Evolutionary conservation across 2,797 vertebrate species (phyloP).

Genomic region (Lindbergichthys nudifrons): DNA sequence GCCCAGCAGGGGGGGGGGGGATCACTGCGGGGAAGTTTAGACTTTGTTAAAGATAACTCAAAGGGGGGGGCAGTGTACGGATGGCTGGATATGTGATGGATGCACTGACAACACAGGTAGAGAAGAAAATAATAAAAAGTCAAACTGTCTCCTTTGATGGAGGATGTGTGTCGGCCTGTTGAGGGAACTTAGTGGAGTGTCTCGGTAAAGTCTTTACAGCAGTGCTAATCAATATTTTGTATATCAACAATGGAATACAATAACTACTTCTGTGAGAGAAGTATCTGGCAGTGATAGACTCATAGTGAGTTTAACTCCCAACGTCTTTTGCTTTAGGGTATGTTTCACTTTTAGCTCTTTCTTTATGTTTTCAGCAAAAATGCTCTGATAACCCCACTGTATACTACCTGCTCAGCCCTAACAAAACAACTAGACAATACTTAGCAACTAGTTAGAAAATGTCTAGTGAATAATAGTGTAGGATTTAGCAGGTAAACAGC

Average conservation of each 20-base stretch:
- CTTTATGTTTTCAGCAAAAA: background rate
- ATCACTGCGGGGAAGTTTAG: constrained; percentile 12
- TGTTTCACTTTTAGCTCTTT: background rate
- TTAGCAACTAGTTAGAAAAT: background rate
- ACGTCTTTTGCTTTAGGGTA: background rate
- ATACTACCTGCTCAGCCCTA: background rate
- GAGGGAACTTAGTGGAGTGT: constrained; percentile 5
- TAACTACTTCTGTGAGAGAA: background rate
- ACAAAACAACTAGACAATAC: background rate
- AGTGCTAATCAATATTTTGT: constrained; percentile 32
- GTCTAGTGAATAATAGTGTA: background rate
- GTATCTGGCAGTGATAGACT: background rate
- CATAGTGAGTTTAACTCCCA: background rate
- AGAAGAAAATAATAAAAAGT: constrained; percentile 24
- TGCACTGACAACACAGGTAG: constrained; percentile 28
- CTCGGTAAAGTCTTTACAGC: constrained; percentile 24
- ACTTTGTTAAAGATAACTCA: constrained; percentile 25
- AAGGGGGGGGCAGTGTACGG: background rate
- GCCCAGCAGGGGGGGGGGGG: background rate
- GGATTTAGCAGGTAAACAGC: background rate
- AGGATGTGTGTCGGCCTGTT: constrained; percentile 33
- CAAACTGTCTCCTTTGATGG: constrained; percentile 27
- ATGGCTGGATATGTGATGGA: constrained; percentile 28
- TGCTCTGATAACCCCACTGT: background rate
- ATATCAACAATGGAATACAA: constrained; percentile 23